Percentiles rank a stretch among this genome's conserved stretches.
These are phyloP conservation scores for Phaedon cochleariae DNA, from an alignment of 2,888 invertebrate genomes.

Conservation along the genomic window DNA sequence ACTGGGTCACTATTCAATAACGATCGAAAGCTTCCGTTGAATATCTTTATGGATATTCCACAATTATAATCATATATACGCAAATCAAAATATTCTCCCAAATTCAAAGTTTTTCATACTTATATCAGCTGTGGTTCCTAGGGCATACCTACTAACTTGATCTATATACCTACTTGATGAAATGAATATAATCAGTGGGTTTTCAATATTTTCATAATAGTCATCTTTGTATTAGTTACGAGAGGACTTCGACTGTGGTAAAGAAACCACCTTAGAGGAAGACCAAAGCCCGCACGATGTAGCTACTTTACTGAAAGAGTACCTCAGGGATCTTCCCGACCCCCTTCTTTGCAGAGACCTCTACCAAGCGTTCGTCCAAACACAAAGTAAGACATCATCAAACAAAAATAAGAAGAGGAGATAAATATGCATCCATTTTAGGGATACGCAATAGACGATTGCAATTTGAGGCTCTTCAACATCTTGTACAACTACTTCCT, in stretches of 20 bases:
- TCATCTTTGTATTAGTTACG: slow-evolving; percentile 70
- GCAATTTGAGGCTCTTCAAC: slow-evolving; percentile 84
- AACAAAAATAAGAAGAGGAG: no score
- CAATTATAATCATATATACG: no score
- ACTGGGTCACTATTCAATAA: no score
- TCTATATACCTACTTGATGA: no score
- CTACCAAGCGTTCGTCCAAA: slow-evolving; percentile 88
- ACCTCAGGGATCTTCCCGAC: slow-evolving; percentile 91
- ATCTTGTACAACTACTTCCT: slow-evolving; percentile 86
- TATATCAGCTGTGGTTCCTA: no score
- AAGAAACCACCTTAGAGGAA: slow-evolving; percentile 75
- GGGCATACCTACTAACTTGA: no score
- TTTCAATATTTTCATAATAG: neutral
- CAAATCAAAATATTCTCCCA: no score
- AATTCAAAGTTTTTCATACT: no score
- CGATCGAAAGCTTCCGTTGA: no score
- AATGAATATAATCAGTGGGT: no score
- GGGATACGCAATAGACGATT: slow-evolving; percentile 84
- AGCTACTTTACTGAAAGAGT: slow-evolving; percentile 92
- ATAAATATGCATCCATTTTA: slow-evolving; percentile 61
- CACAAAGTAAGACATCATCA: slow-evolving; percentile 90
- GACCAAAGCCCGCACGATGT: slow-evolving; percentile 93
- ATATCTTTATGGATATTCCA: no score
- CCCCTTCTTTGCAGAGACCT: slow-evolving; percentile 89
- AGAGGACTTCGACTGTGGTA: slow-evolving; percentile 89